These are phyloP conservation scores for Chironomus tentans DNA, from an alignment of 2,888 invertebrate species.

Conservation along the genomic window DNA sequence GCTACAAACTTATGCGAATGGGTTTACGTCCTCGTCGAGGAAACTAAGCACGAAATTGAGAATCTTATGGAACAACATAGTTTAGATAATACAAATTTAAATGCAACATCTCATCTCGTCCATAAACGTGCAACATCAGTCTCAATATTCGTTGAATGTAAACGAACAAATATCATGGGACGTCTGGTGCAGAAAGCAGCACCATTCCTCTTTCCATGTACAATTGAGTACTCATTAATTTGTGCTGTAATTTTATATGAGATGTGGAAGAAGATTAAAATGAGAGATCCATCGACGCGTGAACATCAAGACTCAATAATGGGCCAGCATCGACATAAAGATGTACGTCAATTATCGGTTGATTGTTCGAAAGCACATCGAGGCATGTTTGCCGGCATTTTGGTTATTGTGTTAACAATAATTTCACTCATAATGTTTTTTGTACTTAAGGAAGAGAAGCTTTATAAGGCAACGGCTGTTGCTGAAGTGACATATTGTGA, in stretches of 20 bases:
- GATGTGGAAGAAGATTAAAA: constrained; percentile 69
- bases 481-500: constrained; percentile 62
- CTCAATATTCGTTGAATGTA: constrained; percentile 38
- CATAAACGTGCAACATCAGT: constrained; percentile 28
- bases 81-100: not conserved
- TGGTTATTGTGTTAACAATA: constrained; percentile 65
- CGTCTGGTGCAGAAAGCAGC: constrained; percentile 50
- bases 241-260: constrained; percentile 74
- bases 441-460: constrained; percentile 54
- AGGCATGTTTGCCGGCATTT: constrained; percentile 56
- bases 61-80: constrained; percentile 46
- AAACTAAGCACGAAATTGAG: constrained; percentile 70
- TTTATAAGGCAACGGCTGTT: constrained; percentile 49
- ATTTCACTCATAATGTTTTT: constrained; percentile 76
- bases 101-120: constrained; percentile 3
- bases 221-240: constrained; percentile 74
- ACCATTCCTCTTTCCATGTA: constrained; percentile 73
- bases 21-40: constrained; percentile 70
- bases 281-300: constrained; percentile 30
- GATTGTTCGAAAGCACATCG: constrained; percentile 71
- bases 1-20: constrained; percentile 82
- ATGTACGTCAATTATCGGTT: constrained; percentile 53
- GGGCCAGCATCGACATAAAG: constrained; percentile 23
- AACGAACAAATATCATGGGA: constrained; percentile 51
- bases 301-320: constrained; percentile 29